Base-by-base conservation (phyloP, 2,888 invertebrate genomes). In the Icerya purchasi region DNA sequence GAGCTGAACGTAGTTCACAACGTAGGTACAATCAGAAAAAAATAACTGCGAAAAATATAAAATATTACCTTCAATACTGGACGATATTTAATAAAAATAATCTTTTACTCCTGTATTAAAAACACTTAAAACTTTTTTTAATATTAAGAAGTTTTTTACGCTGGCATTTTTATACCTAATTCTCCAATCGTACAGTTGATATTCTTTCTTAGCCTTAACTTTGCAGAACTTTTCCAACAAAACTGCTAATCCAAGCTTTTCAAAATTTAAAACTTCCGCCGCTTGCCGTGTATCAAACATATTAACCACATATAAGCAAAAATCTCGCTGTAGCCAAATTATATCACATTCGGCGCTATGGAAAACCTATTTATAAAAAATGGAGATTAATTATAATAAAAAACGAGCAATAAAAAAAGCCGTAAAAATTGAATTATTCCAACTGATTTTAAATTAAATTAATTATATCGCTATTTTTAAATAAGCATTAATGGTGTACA, bases 201-300 rank as follows among this genome's bases (percentile, higher is more conserved):
- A 90, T 63, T 84, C 82, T 72, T 98, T 98, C 69, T 97, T 84
- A 0, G 86, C 80, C 61, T 81, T 76, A 22, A 92, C 74, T 53
- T 79, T 72, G 69, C 93, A 91, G 70, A 86, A 93, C 57, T 76
- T 76, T 66, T 81, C 76, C 49, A 97, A 75, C 50, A 98, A 74
- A 70, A 82, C 82, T 0, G 87, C 83, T 56, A 90, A 74, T 2
- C 91, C 89, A 1, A 84, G 74, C 19, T 81, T 78, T 0, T 81
- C 74, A 62, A 85, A 75, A 22, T 79, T 77, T 1, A 97, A 75
- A 2, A 79, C 75, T 64, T 83, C 80, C 0, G 90, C 83, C 0
- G 94, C 96, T 69, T 86, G 83, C 69, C 89, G 82, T 0, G 97
- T 98, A 71, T 98, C 98, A 70, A 98, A 96, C 82, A 98, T 79